Base-by-base conservation (phyloP, 2,888 invertebrate genomes). In the Hirtodrosophila trivittata region DNA sequence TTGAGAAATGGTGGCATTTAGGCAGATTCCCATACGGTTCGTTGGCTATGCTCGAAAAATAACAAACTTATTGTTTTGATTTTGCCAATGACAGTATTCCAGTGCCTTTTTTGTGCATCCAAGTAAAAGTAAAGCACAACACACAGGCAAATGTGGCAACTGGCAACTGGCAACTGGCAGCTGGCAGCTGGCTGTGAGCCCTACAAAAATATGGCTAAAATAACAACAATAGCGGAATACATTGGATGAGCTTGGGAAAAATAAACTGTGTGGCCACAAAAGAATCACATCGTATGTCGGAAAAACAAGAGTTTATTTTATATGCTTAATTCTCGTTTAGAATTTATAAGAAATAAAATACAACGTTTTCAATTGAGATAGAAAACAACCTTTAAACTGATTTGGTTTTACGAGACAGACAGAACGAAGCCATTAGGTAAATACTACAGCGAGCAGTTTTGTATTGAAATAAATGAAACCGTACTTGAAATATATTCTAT, bases 51-150 rank as follows among this genome's bases (percentile, higher is more conserved):
- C 68, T 68, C 62, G 72, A 73, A 68, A 68, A 67, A 85, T 75
- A 85, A 67, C 78, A 77, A 80, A 80, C 80, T 77, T 80, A 80
- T 85, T 85, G 86, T 85, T 80, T 80, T 73, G 83, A 80, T 85
- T 73, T 85, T 85, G 86, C 75, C 80, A 85, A 78, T 85, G 80
- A 73, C 86, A 82, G 64, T 55, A 57, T 66, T 46, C 39, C 60
- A 49, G 60, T 52, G 60, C 57, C 50, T 72, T 69, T 71, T 63
- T 47, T 64, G 85, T 82, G 85, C 78, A 82, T 37, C 55, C 66
- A 77, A 72, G 66, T 72, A 72, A 82, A 75, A 75, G 75, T 60
- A 56, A 75, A 68, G 54, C 72, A 59, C 55, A 62, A 55, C 60
- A 76, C 57, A 68, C 45, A 66, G 51, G 39, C 64, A 71, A 67